Base-by-base conservation (phyloP, 1,140 invertebrate species). In the Tyrophagus putrescentiae region DNA sequence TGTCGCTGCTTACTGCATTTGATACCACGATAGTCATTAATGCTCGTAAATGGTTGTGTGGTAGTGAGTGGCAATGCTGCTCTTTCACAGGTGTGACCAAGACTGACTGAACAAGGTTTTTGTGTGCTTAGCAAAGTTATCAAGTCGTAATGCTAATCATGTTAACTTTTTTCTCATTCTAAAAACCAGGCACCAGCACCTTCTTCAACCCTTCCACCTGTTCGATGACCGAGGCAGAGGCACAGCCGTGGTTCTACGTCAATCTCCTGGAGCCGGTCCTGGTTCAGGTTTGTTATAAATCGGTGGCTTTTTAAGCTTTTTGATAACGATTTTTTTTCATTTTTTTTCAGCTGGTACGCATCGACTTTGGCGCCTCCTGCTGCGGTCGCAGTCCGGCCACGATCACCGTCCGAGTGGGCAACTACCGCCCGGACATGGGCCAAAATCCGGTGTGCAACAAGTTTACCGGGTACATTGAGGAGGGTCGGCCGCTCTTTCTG, bases 241-340 rank as follows among this genome's bases (percentile, higher is more conserved):
- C 79, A 4, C 77, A 80, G 13, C 89, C 90, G 6, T 93, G 89
- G 89, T 94, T 89, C 88, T 93, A 93, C 72, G 89, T 94, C 64
- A 94, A 94, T 72, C 77, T 94, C 0, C 75, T 94, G 28, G 90
- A 94, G 68, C 89, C 89, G 0, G 93, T 93, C 70, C 90, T 93
- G 85, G 88, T 94, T n/a, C 34, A 27, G 29, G 18, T 54, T 21
- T 50, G 45, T 21, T 11, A 50, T 11, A 11, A 21, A 50, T 13
- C n/a, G n/a, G n/a, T n/a, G n/a, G n/a, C n/a, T n/a, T n/a, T n/a
- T n/a, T n/a, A n/a, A n/a, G n/a, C n/a, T n/a, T n/a, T n/a, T n/a
- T n/a, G n/a, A n/a, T n/a, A n/a, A n/a, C n/a, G n/a, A n/a, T n/a
- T n/a, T n/a, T n/a, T n/a, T n/a, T n/a, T n/a, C n/a, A 39, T 39